Evolutionary conservation across 2,888 invertebrate genomes (phyloP).

Genomic region (Cactoblastis cactorum): DNA sequence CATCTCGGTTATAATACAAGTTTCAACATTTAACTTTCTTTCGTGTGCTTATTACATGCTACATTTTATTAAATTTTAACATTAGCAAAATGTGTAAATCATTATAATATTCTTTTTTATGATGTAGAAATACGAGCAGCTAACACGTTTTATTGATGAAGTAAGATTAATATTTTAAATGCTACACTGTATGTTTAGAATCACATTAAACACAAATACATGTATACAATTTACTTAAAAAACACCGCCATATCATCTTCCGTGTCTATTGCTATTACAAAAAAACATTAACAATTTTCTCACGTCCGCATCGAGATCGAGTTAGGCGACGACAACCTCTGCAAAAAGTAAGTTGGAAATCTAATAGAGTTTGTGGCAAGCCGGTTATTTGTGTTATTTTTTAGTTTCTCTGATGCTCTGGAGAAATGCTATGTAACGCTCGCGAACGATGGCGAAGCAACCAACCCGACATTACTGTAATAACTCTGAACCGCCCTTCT

Average conservation of each 20-base stretch:
- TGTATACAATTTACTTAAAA: conserved; percentile 35
- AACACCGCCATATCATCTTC: conserved; percentile 45
- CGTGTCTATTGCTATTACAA: conserved; percentile 53
- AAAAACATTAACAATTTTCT: conserved; percentile 70
- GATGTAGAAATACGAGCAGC: too few relatives aligned
- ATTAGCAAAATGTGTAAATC: too few relatives aligned
- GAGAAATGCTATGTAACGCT: conserved; percentile 72
- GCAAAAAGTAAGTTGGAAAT: conserved; percentile 75
- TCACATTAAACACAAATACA: not conserved
- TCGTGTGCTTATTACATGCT: not conserved
- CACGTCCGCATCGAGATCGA: conserved; percentile 71
- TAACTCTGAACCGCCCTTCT: conserved; percentile 70
- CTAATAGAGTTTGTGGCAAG: conserved; percentile 76
- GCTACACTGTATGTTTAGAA: too few relatives aligned
- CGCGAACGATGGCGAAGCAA: conserved; percentile 65
- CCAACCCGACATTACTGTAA: conserved; percentile 76
- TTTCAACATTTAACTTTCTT: conserved; percentile 1
- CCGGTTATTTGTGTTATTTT: conserved; percentile 71
- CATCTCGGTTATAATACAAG: conserved; percentile 19
- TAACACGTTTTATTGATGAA: too few relatives aligned
- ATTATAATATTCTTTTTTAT: too few relatives aligned
- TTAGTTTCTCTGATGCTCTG: conserved; percentile 57
- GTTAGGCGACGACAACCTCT: conserved; percentile 69
- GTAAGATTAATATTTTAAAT: too few relatives aligned
- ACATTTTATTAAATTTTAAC: conserved; percentile 2